These are phyloP conservation scores for Macrostomum lignano DNA, from an alignment of 1,140 invertebrate species.

Conservation along the genomic window DNA sequence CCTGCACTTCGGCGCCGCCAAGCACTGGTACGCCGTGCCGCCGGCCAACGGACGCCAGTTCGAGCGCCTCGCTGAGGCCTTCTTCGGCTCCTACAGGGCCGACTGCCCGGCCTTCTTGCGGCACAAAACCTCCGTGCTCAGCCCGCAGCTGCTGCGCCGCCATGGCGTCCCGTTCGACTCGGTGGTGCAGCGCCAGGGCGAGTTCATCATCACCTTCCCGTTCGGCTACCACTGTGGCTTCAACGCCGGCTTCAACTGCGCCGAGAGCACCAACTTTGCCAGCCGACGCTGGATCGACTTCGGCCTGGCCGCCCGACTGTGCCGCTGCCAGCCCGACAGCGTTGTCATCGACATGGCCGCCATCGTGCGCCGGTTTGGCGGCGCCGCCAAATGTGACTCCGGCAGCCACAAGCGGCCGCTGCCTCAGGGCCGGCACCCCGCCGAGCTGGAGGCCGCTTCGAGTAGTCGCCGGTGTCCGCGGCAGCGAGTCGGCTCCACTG, in stretches of 20 bases:
- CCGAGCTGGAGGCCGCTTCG: too few relatives aligned
- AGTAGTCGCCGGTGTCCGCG: too few relatives aligned
- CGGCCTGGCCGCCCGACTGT: constrained; percentile 41
- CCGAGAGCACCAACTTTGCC: constrained; percentile 96
- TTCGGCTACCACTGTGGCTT: constrained; percentile 84
- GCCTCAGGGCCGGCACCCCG: too few relatives aligned
- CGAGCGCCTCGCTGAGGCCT: constrained; percentile 57
- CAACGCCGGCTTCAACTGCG: constrained; percentile 91
- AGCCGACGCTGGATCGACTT: constrained; percentile 85
- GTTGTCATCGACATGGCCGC: constrained; percentile 92
- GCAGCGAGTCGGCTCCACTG: too few relatives aligned
- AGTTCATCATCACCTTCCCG: constrained; percentile 97
- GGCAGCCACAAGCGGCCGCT: too few relatives aligned
- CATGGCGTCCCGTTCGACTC: constrained; percentile 24
- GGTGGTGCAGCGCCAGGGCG: constrained; percentile 76
- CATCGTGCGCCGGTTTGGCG: too few relatives aligned
- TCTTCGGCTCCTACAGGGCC: constrained; percentile 28
- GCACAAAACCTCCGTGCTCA: constrained; percentile 2
- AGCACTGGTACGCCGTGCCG: constrained; percentile 80
- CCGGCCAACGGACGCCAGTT: constrained; percentile 64
- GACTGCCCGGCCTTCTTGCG: constrained; percentile 1
- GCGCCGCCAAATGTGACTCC: too few relatives aligned
- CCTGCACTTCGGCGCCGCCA: constrained; percentile 71
- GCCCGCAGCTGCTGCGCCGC: background rate
- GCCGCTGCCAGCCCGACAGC: constrained; percentile 36